Evolutionary conservation across 2,797 vertebrate genomes (phyloP).

Genomic region (Sus cebifrons): DNA sequence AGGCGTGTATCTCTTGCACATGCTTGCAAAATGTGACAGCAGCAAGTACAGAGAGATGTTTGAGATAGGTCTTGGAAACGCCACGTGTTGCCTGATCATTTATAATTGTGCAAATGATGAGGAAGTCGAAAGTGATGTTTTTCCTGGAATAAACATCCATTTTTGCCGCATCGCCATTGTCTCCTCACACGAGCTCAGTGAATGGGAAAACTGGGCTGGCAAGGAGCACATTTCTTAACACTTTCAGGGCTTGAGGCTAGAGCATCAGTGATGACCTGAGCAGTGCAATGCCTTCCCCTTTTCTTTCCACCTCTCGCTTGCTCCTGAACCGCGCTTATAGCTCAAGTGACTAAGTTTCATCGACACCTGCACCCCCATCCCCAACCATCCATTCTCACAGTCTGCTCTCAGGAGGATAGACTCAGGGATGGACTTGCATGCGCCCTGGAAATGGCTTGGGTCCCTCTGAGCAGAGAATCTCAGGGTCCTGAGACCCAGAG

Average conservation of each 20-base stretch:
- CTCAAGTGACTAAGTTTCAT: not conserved
- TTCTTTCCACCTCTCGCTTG: constrained; percentile 1
- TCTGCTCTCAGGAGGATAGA: not conserved
- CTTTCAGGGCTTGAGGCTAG: not conserved
- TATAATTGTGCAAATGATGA: not conserved
- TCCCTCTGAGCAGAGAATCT: not conserved
- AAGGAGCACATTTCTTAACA: not conserved
- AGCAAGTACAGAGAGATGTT: not conserved
- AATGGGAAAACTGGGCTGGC: not conserved
- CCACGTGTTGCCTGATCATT: not conserved
- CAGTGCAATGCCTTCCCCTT: not conserved
- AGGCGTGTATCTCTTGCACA: not conserved
- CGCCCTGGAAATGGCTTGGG: not conserved
- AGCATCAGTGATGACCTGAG: not conserved
- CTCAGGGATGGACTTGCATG: not conserved
- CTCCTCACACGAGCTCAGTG: not conserved
- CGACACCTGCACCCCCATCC: not conserved
- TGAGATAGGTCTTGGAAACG: not conserved
- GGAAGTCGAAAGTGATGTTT: not conserved
- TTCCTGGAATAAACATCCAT: not conserved
- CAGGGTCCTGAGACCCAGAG: not conserved
- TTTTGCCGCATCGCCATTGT: not conserved
- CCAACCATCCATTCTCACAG: not conserved
- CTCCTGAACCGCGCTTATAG: not conserved
- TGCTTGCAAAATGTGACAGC: not conserved